A percentile compares a stretch with the other conserved stretches of the same genome.
Conservation (phyloP, 2,888 invertebrate species). For the Ditula angustiorana region DNA sequence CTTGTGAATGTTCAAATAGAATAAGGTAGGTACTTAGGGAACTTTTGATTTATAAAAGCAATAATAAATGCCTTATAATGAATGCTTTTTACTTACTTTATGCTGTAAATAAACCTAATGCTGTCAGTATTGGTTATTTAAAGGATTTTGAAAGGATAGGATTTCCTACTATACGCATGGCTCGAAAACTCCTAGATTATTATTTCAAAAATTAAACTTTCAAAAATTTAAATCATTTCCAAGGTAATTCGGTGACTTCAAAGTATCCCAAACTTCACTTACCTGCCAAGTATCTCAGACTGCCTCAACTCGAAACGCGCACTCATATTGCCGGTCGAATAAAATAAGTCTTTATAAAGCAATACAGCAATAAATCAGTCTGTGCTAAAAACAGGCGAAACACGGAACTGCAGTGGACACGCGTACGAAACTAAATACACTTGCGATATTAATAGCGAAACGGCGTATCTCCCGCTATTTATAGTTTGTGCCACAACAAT, state of each 20-base stretch:
- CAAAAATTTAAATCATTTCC: too few relatives aligned
- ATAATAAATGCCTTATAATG: too few relatives aligned
- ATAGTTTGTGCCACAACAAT: constrained; percentile 41
- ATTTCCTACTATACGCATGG: too few relatives aligned
- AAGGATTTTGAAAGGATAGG: too few relatives aligned
- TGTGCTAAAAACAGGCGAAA: background rate
- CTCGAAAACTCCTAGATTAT: too few relatives aligned
- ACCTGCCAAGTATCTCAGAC: constrained; percentile 74
- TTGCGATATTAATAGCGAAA: constrained; percentile 53
- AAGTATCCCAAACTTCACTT: constrained; percentile 42
- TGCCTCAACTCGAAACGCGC: constrained; percentile 63
- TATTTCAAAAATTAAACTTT: too few relatives aligned
- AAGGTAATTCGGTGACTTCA: background rate
- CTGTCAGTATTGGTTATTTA: too few relatives aligned
- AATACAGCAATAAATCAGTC: background rate
- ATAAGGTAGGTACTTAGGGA: too few relatives aligned
- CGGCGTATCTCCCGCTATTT: constrained; percentile 46
- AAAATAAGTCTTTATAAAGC: background rate
- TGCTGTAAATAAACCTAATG: too few relatives aligned
- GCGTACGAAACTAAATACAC: constrained; percentile 48
- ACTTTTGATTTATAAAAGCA: too few relatives aligned
- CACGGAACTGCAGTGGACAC: constrained; percentile 43
- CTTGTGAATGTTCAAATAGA: too few relatives aligned
- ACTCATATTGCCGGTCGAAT: constrained; percentile 53
- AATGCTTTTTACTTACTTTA: too few relatives aligned